A percentile compares a stretch with the other conserved stretches of the same genome.
phyloP scores from a whole-genome alignment of 2,113 vertebrate genomes.

The Morone saxatilis region DNA sequence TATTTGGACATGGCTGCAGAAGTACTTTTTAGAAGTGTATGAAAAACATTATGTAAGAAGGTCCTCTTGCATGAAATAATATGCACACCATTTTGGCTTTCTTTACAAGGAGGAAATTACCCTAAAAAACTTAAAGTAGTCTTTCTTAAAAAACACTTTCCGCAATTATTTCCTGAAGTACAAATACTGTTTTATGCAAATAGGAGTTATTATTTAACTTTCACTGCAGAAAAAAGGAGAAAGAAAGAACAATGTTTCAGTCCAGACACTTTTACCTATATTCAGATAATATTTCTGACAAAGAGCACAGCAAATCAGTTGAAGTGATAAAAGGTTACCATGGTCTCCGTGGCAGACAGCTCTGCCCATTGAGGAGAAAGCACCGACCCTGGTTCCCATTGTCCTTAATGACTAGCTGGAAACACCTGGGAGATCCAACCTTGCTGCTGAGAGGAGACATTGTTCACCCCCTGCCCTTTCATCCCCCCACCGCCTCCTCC shows the following conservation, averaged over 20 bases:
- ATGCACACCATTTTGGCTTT: not conserved
- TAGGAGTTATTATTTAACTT: not conserved
- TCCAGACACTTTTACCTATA: not conserved
- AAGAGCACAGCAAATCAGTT: not conserved
- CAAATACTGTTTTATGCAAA: not conserved
- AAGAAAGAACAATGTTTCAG: not conserved
- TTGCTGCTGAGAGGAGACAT: constrained; percentile 43
- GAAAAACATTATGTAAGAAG: constrained; percentile 9
- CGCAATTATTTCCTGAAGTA: not conserved
- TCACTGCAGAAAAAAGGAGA: not conserved
- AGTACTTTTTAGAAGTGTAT: not conserved
- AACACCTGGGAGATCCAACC: constrained; percentile 53
- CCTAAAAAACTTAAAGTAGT: not conserved
- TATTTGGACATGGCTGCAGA: constrained; percentile 24
- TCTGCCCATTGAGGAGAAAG: constrained; percentile 28
- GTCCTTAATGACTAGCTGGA: constrained; percentile 47
- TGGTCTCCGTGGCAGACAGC: constrained; percentile 4
- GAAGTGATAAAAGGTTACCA: not conserved
- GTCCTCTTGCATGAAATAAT: not conserved
- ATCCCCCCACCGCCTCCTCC: not conserved
- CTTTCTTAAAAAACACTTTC: not conserved
- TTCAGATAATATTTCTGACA: not conserved
- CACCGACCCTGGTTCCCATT: constrained; percentile 38
- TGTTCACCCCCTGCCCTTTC: constrained; percentile 10
- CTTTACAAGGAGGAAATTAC: not conserved